Evolutionary conservation across 92 coral and sea anemone genomes (phyloP), one percentile per base, ranked within the genome.

Genomic region (Desmophyllum pertusum): DNA sequence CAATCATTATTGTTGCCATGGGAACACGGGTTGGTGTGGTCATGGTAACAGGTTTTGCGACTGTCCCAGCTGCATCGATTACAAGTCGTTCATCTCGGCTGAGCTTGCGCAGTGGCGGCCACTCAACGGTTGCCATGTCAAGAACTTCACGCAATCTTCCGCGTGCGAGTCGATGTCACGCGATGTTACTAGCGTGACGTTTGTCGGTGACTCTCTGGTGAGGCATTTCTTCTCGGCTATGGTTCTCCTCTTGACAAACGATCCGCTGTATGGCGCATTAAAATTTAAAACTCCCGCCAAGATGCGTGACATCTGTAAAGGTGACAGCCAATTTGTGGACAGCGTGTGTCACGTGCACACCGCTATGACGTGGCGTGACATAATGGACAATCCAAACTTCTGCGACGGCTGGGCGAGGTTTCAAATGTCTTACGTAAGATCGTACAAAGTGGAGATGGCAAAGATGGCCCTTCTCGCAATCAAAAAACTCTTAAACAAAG

Each of bases 71-170:
- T 94, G 98, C 41, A 89, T 83, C 59, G 87, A 94, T 81, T 94
- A 92, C 70, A 84, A 93, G 19, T 63, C 73, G 0, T 91, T 83
- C 68, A 69, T 87, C 70, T 87, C 98, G n/a, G 98, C 98, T 40
- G 98, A 94, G 87, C 89, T 91, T 38, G 91, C 95, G n/a, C 84
- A 89, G 42, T 94, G 98, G 98, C 52, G 50, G 41, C 93, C 98
- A 21, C 25, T 65, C 9, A 79, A 76, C 31, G 81, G 84, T 3
- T 94, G 98, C 86, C 71, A 31, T 0, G 84, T 94, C 5, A 90
- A 55, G 73, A 94, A 87, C 85, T 94, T 84, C 81, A 92, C 98
- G 31, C 95, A 94, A 76, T 61, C 73, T 37, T 70, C 84, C 14
- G 98, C 98, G 37, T 94, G 98, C 64, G 76, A 78, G 40, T 83